Conservation (phyloP, 2,797 vertebrate genomes). For the Catostomus latipinnis region DNA sequence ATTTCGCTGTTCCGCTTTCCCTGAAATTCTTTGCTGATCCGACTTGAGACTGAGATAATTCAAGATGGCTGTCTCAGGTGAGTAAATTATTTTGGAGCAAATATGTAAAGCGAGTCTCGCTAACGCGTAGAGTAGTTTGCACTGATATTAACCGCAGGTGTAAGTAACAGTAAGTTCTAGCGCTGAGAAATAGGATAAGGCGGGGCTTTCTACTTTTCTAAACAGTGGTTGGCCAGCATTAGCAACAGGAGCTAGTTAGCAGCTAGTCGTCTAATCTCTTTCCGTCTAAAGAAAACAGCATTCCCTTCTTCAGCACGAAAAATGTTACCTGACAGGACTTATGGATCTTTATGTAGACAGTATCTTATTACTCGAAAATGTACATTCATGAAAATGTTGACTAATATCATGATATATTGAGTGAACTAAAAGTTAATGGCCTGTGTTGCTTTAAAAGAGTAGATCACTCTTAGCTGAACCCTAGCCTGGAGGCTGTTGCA, state of each 20-base stretch:
- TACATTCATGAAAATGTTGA: neutral
- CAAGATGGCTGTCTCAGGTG: conserved; percentile 86
- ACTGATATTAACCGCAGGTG: neutral
- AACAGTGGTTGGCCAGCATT: conserved; percentile 60
- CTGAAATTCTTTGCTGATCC: conserved; percentile 79
- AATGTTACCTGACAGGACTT: conserved; percentile 28
- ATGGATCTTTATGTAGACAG: conserved; percentile 20
- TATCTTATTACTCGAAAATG: neutral
- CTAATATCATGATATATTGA: conserved; percentile 18
- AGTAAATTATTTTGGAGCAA: conserved; percentile 69
- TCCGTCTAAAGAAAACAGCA: conserved; percentile 50
- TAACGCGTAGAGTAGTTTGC: neutral
- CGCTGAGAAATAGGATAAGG: neutral
- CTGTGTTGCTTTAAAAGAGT: conserved; percentile 29
- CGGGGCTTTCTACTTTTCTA: neutral
- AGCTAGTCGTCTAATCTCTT: conserved; percentile 72
- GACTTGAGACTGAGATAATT: conserved; percentile 78
- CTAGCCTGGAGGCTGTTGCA: conserved; percentile 1
- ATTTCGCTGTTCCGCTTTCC: conserved; percentile 74
- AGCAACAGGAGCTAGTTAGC: conserved; percentile 61
- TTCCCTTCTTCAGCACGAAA: conserved; percentile 28
- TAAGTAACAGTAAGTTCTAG: neutral
- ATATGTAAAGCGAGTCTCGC: conserved; percentile 43
- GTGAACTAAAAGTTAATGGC: conserved; percentile 54
- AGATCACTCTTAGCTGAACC: neutral